These are phyloP conservation scores for Melieria crassipennis DNA, from an alignment of 2,888 invertebrate genomes.

Conservation along the genomic window DNA sequence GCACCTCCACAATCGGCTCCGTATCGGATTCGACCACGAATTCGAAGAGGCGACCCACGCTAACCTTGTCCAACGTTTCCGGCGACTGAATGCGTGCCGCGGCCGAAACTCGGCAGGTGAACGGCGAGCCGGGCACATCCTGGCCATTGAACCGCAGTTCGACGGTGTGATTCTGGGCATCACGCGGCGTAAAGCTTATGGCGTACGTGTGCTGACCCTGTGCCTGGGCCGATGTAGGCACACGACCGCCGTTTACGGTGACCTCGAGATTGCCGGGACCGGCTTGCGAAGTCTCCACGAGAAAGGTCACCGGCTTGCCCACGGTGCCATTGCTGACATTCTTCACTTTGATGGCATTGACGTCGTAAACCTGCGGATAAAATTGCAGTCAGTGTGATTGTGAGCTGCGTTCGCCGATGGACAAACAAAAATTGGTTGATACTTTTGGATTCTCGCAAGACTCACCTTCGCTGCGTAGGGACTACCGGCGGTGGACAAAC, in stretches of 20 bases:
- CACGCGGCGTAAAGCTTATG: conserved; percentile 95
- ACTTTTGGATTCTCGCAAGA: conserved; percentile 3
- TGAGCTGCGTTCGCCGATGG: background rate
- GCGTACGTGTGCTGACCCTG: conserved; percentile 97
- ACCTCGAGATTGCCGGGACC: conserved; percentile 99
- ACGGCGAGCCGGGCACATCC: conserved; percentile 83
- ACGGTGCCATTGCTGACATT: conserved; percentile 88
- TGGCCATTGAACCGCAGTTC: conserved; percentile 96
- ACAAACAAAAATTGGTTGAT: conserved; percentile 12
- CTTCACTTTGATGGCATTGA: conserved; percentile 92
- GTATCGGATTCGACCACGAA: conserved; percentile 89
- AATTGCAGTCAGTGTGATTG: background rate
- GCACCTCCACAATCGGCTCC: conserved; percentile 82
- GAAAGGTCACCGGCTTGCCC: conserved; percentile 89
- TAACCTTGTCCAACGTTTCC: conserved; percentile 88
- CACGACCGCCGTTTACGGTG: conserved; percentile 96
- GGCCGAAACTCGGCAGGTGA: conserved; percentile 73
- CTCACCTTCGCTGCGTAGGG: conserved; percentile 89
- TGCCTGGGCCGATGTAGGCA: conserved; percentile 95
- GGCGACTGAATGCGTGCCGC: conserved; percentile 86
- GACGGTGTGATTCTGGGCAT: conserved; percentile 90
- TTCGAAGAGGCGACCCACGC: conserved; percentile 83
- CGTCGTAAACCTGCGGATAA: conserved; percentile 81
- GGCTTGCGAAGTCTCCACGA: conserved; percentile 97
- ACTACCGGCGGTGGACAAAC: conserved; percentile 86